Conservation (phyloP, 2,888 invertebrate genomes). For the Drosophila mulleri region DNA sequence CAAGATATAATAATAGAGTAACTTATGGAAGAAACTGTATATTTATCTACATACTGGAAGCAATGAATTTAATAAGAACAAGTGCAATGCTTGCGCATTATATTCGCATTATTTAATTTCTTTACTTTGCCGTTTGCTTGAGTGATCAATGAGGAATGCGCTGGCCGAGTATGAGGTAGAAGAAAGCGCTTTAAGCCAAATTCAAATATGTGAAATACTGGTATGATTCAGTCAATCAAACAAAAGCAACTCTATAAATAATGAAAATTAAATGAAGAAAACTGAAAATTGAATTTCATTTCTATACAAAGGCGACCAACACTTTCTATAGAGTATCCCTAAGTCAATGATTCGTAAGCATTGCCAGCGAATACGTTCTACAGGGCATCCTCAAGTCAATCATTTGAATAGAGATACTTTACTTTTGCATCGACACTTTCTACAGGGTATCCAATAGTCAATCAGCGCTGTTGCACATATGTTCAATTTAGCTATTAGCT, state of each 20-base stretch:
- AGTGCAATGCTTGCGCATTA: neutral
- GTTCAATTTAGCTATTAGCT: constrained; percentile 6
- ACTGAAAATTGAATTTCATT: neutral
- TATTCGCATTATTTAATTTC: neutral
- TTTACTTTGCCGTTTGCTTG: neutral
- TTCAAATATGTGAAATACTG: no score
- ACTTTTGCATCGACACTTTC: neutral
- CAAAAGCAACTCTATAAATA: neutral
- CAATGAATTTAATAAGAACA: neutral
- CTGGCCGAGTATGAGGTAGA: neutral
- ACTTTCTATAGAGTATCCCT: neutral
- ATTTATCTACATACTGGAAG: neutral
- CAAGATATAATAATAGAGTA: no score
- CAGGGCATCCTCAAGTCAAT: neutral
- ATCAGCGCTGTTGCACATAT: no score
- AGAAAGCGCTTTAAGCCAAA: neutral
- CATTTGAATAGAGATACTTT: neutral
- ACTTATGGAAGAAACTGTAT: neutral
- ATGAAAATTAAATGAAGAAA: no score
- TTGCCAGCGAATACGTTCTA: neutral
- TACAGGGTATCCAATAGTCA: constrained; percentile 8
- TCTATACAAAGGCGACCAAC: no score
- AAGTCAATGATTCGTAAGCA: neutral
- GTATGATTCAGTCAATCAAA: neutral
- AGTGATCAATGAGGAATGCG: neutral